Percentiles rank a stretch among this genome's conserved stretches.
Conservation (phyloP, 2,888 invertebrate species). For the Geophilus truncorum region DNA sequence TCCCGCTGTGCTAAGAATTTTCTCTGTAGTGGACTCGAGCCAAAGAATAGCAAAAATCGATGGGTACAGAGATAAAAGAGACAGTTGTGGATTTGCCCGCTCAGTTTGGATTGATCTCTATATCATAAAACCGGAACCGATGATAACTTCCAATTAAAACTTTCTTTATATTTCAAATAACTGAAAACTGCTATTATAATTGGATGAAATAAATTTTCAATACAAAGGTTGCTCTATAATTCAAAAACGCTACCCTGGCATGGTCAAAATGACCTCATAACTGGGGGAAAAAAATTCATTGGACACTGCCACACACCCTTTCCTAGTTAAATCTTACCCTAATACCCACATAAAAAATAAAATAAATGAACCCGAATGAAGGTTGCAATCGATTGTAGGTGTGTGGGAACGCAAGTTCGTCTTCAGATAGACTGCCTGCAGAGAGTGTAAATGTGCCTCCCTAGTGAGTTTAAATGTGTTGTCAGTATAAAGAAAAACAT, state of each 20-base stretch:
- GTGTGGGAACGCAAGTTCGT: neutral
- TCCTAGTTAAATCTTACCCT: neutral
- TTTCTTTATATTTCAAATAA: neutral
- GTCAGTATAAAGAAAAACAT: slow-evolving; percentile 6
- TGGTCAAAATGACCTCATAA: neutral
- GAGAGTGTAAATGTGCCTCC: neutral
- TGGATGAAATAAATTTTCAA: neutral
- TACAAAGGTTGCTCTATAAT: neutral
- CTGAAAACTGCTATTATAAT: neutral
- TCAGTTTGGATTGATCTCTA: neutral
- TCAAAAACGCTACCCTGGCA: neutral
- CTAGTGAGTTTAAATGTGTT: slow-evolving; percentile 14
- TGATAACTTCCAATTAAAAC: neutral
- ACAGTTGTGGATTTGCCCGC: too few species aligned
- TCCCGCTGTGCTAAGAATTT: neutral
- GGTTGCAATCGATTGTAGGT: neutral
- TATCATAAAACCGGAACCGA: neutral
- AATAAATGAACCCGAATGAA: neutral
- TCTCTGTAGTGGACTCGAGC: neutral
- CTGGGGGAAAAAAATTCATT: neutral
- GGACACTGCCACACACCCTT: neutral
- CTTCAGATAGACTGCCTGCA: neutral
- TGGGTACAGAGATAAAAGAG: too few species aligned
- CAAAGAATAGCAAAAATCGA: slow-evolving; percentile 10
- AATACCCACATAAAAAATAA: neutral